Base-by-base conservation (phyloP, 1,140 invertebrate species). In the Choristoneura fumiferana region DNA sequence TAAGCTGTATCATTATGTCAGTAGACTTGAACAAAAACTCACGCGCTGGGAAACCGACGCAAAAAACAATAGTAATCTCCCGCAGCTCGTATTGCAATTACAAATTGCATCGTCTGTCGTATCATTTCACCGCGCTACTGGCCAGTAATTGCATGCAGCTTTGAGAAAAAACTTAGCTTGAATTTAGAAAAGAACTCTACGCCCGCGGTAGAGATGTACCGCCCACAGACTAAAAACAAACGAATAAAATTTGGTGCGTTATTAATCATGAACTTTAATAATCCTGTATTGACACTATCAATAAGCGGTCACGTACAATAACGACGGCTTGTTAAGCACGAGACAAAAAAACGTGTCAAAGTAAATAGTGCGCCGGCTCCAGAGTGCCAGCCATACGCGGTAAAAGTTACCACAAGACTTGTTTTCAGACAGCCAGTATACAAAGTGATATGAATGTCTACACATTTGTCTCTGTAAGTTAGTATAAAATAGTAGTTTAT, bases 301-400 rank as follows among this genome's bases (percentile, higher is more conserved):
- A 81, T 79, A 81, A 73, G 67, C 71, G 67, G 57, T 36, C 60
- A 60, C 67, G 70, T 65, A 85, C 84, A 82, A 84, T 87, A 72
- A 67, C 67, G 69, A 73, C 65, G 75, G 63, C 72, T 87, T 82
- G 84, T 86, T 86, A 84, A 74, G 68, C 64, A 72, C 69, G 67
- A 57, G 62, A 79, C 73, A 83, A 87, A 87, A 57, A 83, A 86
- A 86, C 76, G 71, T 81, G 84, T 85, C 77, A 87, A 76, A 72
- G 73, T 80, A 85, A 85, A 87, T 71, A 84, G 65, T 71, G 38
- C 67, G 63, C 57, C 60, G 69, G 67, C 62, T 61, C 22, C 22
- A 6, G 6, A 71, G 69, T 69, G 71, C 70, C 65, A 66, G 58
- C 69, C 67, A 76, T 71, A 81, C 67, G 37, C 49, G 58, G 65